These are phyloP conservation scores for Cremastobaeus sp. DNA, from an alignment of 2,888 invertebrate genomes.

Conservation along the genomic window DNA sequence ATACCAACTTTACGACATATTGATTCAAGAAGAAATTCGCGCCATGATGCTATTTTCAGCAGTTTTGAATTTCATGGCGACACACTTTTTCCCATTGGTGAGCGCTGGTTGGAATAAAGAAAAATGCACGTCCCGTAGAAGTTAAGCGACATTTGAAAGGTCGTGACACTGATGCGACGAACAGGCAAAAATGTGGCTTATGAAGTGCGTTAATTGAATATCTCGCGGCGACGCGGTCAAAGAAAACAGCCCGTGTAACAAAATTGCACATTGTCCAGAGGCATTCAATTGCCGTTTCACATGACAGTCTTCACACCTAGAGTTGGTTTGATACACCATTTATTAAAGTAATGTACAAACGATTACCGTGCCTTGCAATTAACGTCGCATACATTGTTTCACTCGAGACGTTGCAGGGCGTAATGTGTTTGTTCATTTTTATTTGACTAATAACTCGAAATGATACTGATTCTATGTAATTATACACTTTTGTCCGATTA, in stretches of 20 bases:
- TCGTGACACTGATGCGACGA: constrained; percentile 21
- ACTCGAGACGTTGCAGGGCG: constrained; percentile 18
- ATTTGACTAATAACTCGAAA: constrained; percentile 38
- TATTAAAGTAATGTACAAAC: constrained; percentile 48
- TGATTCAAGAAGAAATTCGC: constrained; percentile 12
- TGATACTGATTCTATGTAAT: constrained; percentile 58
- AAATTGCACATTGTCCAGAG: constrained; percentile 25
- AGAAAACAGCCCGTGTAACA: constrained; percentile 28
- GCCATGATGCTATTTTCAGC: background rate
- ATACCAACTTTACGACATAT: constrained; percentile 21
- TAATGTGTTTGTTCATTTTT: constrained; percentile 37
- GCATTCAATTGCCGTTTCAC: constrained; percentile 5
- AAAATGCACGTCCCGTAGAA: constrained; percentile 15
- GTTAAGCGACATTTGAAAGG: constrained; percentile 14
- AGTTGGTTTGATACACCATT: constrained; percentile 42
- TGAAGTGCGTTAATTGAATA: constrained; percentile 54
- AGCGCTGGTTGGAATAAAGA: background rate
- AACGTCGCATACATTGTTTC: constrained; percentile 51
- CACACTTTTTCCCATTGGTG: background rate
- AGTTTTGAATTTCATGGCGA: constrained; percentile 9
- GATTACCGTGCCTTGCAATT: constrained; percentile 52
- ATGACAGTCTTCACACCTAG: constrained; percentile 52
- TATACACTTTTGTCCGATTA: constrained; percentile 40
- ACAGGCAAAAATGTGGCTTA: constrained; percentile 29
- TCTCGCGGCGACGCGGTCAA: constrained; percentile 46